Conservation (phyloP, 2,113 vertebrate species). For the Paratilapia polleni region DNA sequence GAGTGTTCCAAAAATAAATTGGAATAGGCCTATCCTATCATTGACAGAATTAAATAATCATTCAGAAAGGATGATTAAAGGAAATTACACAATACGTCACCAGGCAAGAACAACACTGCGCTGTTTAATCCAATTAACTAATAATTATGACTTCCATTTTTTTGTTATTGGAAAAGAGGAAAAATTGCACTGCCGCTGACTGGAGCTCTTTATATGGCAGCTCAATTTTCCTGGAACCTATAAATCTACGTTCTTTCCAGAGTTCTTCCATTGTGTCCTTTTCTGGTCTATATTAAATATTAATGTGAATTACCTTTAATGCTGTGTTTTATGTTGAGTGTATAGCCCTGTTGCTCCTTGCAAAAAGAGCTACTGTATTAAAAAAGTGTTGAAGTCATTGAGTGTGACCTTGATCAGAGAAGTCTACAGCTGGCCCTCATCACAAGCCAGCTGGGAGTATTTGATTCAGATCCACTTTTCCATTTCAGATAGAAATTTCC, state of each 20-base stretch:
- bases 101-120: constrained; percentile 52
- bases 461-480: constrained; percentile 74
- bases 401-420: constrained; percentile 68
- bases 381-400: constrained; percentile 74
- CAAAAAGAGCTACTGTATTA: constrained; percentile 76
- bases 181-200: constrained; percentile 41
- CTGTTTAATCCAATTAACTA: constrained; percentile 71
- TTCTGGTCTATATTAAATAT: constrained; percentile 71
- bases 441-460: constrained; percentile 75
- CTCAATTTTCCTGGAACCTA: constrained; percentile 63
- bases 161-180: constrained; percentile 45
- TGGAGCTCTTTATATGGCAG: constrained; percentile 51
- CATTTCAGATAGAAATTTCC: constrained; percentile 73
- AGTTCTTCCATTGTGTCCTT: constrained; percentile 58
- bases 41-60: constrained; percentile 44
- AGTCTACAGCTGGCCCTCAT: constrained; percentile 77
- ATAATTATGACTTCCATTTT: constrained; percentile 65
- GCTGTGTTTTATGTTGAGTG: constrained; percentile 60
- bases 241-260: constrained; percentile 34
- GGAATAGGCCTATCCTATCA: constrained; percentile 53
- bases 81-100: constrained; percentile 52
- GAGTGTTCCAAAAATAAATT: constrained; percentile 56
- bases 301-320: constrained; percentile 67
- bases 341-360: constrained; percentile 27
- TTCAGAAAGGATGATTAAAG: constrained; percentile 58